Evolutionary conservation across 2,797 vertebrate genomes (phyloP).

Genomic region (Furcifer pardalis): DNA sequence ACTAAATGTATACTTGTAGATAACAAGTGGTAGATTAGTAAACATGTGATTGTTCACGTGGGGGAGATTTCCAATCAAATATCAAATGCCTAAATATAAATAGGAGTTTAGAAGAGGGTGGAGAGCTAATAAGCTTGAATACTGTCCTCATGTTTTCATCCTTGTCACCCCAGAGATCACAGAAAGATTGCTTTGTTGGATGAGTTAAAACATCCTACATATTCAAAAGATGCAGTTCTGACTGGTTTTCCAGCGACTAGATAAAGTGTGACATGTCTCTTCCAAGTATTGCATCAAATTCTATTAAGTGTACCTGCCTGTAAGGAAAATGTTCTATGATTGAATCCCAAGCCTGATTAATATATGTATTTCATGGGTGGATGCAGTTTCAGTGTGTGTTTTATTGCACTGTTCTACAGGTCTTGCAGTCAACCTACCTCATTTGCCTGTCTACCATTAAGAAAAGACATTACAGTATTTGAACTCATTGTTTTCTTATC

Average conservation of each 20-base stretch:
- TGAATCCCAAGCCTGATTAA: background rate
- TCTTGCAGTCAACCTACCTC: background rate
- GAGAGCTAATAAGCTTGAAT: background rate
- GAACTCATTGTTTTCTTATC: background rate
- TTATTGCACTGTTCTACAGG: background rate
- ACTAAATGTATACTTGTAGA: too few species aligned
- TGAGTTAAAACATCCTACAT: background rate
- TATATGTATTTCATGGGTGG: background rate
- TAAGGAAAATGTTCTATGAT: background rate
- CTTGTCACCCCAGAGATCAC: background rate
- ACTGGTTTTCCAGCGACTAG: background rate
- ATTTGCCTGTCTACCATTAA: background rate
- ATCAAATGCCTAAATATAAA: too few species aligned
- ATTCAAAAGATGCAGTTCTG: background rate
- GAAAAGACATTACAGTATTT: background rate
- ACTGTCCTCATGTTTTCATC: background rate
- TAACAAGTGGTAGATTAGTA: too few species aligned
- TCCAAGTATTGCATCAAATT: background rate
- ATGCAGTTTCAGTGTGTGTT: background rate
- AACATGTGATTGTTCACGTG: too few species aligned
- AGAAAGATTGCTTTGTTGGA: background rate
- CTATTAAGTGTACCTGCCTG: background rate
- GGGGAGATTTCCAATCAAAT: too few species aligned
- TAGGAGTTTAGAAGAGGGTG: too few species aligned
- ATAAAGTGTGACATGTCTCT: background rate